Evolutionary conservation across 2,113 vertebrate species (phyloP).

Genomic region (Urocitellus parryii): DNA sequence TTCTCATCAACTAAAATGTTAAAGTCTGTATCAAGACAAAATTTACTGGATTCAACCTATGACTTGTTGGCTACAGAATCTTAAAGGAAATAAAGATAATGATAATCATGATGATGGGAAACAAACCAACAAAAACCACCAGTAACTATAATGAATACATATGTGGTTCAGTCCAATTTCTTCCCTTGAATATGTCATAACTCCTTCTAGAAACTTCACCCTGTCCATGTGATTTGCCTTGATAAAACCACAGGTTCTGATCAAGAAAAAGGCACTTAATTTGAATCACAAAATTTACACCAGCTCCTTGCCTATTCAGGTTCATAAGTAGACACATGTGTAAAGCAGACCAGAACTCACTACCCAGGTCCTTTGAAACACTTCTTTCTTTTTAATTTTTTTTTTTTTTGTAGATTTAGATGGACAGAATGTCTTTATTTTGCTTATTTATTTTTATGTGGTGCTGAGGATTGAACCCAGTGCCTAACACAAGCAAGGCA

Average conservation of each 20-base stretch:
- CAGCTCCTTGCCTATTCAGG: background rate
- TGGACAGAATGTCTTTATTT: too few relatives aligned
- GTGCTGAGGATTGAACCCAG: too few relatives aligned
- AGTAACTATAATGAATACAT: background rate
- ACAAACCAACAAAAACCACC: too few relatives aligned
- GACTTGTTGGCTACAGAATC: background rate
- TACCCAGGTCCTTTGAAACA: background rate
- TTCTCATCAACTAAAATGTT: background rate
- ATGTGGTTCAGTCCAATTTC: background rate
- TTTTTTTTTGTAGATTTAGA: too few relatives aligned
- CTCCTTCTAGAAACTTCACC: background rate
- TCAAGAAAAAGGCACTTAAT: background rate
- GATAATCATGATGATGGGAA: background rate
- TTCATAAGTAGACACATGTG: background rate
- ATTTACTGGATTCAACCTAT: background rate
- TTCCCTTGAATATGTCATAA: background rate
- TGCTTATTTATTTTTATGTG: too few relatives aligned
- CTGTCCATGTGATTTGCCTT: background rate
- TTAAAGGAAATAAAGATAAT: background rate
- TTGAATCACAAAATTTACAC: background rate
- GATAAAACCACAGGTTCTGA: background rate
- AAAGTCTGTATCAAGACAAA: background rate
- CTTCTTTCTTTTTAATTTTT: background rate
- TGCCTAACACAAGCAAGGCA: too few relatives aligned
- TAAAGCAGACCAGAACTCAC: background rate